phyloP scores from a whole-genome alignment of 2,888 invertebrate genomes.

The Machimus atricapillus region DNA sequence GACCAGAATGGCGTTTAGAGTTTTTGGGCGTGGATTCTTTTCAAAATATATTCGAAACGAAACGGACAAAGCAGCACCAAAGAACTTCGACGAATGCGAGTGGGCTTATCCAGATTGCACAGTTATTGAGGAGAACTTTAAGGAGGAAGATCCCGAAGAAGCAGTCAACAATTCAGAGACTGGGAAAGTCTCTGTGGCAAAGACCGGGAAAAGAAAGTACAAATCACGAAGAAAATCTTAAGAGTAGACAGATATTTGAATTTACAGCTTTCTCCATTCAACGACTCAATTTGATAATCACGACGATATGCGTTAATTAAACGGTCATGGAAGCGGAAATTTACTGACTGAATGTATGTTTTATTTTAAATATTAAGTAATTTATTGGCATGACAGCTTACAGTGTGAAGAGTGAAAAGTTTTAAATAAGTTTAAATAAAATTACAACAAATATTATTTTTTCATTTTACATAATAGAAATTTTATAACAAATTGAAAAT shows the following conservation, averaged over 20 bases:
- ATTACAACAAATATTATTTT: not conserved
- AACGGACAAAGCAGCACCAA: constrained; percentile 54
- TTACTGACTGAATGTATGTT: not conserved
- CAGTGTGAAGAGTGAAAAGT: not conserved
- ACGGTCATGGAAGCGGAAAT: not conserved
- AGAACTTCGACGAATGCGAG: constrained; percentile 57
- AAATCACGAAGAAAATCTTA: not conserved
- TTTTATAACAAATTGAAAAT: no score
- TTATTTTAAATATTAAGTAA: not conserved
- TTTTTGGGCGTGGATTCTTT: constrained; percentile 59
- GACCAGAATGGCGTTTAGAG: constrained; percentile 58
- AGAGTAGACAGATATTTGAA: not conserved
- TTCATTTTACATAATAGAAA: not conserved
- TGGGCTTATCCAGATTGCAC: constrained; percentile 57
- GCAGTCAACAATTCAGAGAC: not conserved
- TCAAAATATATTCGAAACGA: constrained; percentile 55
- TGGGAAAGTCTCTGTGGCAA: not conserved
- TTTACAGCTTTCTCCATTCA: constrained; percentile 11
- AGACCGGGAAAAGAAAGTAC: constrained; percentile 53
- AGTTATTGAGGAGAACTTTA: constrained; percentile 54
- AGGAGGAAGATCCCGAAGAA: constrained; percentile 58
- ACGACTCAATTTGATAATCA: not conserved
- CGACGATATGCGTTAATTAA: not conserved
- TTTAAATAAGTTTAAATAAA: not conserved
- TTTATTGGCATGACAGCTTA: not conserved